Evolutionary conservation across 2,113 vertebrate genomes (phyloP).

Genomic region (Pseudorectes ferrugineus): DNA sequence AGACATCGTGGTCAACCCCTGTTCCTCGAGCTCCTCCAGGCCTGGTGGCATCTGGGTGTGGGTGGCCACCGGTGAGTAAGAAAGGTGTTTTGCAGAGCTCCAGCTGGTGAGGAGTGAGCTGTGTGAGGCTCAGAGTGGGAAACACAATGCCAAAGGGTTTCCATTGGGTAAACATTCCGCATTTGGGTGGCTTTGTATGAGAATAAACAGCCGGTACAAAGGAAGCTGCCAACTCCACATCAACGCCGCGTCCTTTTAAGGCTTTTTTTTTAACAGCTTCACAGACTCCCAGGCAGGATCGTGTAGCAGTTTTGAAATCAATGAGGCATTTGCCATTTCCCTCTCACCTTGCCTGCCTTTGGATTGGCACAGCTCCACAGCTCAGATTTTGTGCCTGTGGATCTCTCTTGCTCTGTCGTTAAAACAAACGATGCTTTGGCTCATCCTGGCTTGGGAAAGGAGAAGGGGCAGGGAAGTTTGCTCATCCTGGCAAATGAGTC

Average conservation of each 20-base stretch:
- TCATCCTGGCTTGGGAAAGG: neutral
- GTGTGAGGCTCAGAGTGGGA: neutral
- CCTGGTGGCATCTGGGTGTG: conserved; percentile 1
- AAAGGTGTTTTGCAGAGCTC: neutral
- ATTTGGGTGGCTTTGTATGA: neutral
- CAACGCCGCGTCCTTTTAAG: neutral
- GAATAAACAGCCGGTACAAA: conserved; percentile 10
- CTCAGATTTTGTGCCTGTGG: neutral
- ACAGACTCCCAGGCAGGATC: neutral
- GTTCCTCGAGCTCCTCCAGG: neutral
- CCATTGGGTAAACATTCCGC: neutral
- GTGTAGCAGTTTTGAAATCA: conserved; percentile 22
- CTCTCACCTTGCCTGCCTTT: neutral
- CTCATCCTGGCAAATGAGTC: neutral
- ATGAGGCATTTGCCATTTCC: conserved; percentile 19
- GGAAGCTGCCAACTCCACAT: neutral
- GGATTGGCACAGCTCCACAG: neutral
- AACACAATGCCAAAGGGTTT: conserved; percentile 9
- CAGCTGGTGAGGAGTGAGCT: neutral
- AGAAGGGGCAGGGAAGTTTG: neutral
- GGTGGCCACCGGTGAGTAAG: conserved; percentile 15
- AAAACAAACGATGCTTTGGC: neutral
- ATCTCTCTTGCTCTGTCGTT: accelerated
- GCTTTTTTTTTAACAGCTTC: neutral
- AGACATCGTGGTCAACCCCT: neutral